These are phyloP conservation scores for Perdita meconis DNA, from an alignment of 2,888 invertebrate species.

Conservation along the genomic window DNA sequence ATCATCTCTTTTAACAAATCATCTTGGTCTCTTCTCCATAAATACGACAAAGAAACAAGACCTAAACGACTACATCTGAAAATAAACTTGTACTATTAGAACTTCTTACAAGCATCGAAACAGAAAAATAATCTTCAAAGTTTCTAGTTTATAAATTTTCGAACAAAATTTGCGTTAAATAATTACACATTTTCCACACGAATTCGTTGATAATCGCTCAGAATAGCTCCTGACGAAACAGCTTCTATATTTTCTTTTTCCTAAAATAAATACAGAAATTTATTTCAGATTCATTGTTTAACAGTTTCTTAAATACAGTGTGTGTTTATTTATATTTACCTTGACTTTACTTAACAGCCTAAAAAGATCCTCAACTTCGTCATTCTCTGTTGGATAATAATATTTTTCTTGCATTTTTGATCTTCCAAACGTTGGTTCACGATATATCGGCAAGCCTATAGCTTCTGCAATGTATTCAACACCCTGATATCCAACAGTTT, in stretches of 20 bases:
- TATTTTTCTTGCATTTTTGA: slow-evolving; percentile 92
- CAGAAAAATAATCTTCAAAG: neutral
- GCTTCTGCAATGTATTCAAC: slow-evolving; percentile 96
- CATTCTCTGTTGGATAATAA: slow-evolving; percentile 92
- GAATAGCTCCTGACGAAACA: slow-evolving; percentile 98
- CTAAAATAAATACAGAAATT: slow-evolving; percentile 83
- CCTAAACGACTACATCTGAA: slow-evolving; percentile 95
- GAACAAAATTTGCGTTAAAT: slow-evolving; percentile 54
- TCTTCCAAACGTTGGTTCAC: slow-evolving; percentile 92
- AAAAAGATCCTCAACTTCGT: slow-evolving; percentile 99
- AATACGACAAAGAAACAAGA: slow-evolving; percentile 94
- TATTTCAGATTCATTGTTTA: neutral
- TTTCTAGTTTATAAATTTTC: neutral
- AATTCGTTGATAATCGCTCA: slow-evolving; percentile 99
- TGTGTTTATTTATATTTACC: slow-evolving; percentile 83
- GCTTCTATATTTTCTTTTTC: slow-evolving; percentile 92
- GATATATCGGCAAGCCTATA: slow-evolving; percentile 95
- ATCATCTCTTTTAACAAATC: slow-evolving; percentile 99
- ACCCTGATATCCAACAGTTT: slow-evolving; percentile 98
- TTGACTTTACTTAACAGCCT: slow-evolving; percentile 91
- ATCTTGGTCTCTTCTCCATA: slow-evolving; percentile 98
- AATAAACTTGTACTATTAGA: slow-evolving; percentile 66
- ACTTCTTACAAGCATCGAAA: slow-evolving; percentile 1
- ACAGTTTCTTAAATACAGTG: neutral
- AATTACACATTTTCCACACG: slow-evolving; percentile 99